A percentile compares a stretch with the other conserved stretches of the same genome.
phyloP scores from a whole-genome alignment of 2,797 vertebrate genomes.

The Siniperca scherzeri region DNA sequence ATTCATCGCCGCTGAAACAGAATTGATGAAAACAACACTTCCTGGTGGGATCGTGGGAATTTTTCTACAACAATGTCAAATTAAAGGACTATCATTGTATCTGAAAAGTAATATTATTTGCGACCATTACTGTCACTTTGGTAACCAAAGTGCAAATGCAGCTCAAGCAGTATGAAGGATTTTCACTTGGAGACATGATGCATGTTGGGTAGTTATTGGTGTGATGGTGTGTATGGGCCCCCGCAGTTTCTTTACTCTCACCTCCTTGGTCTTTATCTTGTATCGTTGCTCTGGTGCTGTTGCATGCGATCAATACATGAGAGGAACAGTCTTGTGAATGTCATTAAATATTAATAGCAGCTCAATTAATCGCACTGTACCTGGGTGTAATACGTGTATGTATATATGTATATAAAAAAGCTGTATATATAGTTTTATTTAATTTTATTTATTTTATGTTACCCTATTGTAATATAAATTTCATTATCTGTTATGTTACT shows the following conservation, averaged over 20 bases:
- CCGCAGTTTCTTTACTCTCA: neutral
- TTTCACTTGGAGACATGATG: neutral
- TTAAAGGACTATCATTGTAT: neutral
- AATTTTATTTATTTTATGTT: too few relatives aligned
- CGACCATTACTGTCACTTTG: neutral
- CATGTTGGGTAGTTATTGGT: neutral
- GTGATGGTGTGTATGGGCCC: neutral
- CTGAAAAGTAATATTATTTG: neutral
- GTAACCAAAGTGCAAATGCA: neutral
- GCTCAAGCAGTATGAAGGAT: neutral
- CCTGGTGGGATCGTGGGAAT: neutral
- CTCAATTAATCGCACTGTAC: slow-evolving; percentile 27
- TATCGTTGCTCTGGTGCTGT: neutral
- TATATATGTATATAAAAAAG: too few relatives aligned
- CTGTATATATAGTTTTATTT: too few relatives aligned
- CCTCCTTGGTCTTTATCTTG: neutral
- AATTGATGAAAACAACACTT: neutral
- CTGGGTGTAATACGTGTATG: neutral
- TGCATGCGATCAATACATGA: slow-evolving; percentile 12
- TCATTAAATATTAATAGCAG: slow-evolving; percentile 47
- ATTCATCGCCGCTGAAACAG: neutral
- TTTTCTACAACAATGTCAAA: neutral
- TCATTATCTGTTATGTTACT: too few relatives aligned
- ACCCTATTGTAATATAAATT: too few relatives aligned
- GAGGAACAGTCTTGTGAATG: slow-evolving; percentile 7